Base-by-base conservation (phyloP, 2,797 vertebrate species). In the Peromyscus eremicus region DNA sequence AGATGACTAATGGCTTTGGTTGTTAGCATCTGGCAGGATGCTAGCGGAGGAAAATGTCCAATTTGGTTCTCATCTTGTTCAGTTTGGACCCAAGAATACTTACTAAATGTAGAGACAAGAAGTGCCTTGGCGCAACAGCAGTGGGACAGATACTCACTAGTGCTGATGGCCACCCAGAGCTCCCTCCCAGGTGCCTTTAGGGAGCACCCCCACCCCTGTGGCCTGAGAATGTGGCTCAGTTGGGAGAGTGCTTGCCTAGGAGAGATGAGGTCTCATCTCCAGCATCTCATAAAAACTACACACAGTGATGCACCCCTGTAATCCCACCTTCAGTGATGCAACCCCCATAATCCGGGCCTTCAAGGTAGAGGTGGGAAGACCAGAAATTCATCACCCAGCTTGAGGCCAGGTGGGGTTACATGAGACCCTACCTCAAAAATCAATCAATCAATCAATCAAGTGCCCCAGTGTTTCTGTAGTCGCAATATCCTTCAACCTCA, bases 1-100 rank as follows among this genome's bases (percentile, higher is more conserved):
- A 55, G 81, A 32, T 96, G 93, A 87, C 81, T 49, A 16, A 94
- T 2, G 46, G 46, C 73, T 66, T 66, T 32, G 9, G 23, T 21
- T 29, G 43, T 52, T 34, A 52, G 76, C 68, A 80, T 49, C 92
- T 84, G 85, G 70, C 84, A 12, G 57, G 3, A 0, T 3, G 29
- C 21, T 16, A 23, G 25, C 0, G 5, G 29, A 57, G 16, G 79
- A 66, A 85, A 25, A 9, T 0, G 2, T 2, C 77, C 25, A 1
- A 9, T 32, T 11, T 8, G 10, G 19, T 80, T 75, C 70, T 66
- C 1, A 0, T 62, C 82, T 82, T 2, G 0, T 7, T 9, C 32
- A 6, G 17, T 32, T 37, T 0, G 1, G 37, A 43, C 10, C 52
- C 37, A 60, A 68, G 57, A 60, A 52, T 27, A 46, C 10, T 40